These are phyloP conservation scores for Danio choprae DNA, from an alignment of 2,797 vertebrate species.

Conservation along the genomic window DNA sequence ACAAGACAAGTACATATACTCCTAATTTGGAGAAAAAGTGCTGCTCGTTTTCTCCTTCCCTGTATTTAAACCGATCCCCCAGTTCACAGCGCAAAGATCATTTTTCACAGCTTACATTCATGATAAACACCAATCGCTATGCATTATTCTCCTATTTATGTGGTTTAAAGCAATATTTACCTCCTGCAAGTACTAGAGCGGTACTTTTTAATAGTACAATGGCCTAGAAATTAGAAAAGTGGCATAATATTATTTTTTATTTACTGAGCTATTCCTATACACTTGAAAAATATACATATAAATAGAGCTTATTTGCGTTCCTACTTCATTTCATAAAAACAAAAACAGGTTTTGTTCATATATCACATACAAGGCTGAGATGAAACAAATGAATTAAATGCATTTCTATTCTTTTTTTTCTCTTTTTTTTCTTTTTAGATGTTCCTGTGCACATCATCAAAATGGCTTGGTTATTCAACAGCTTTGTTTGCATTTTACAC, in stretches of 20 bases:
- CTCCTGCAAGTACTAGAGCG: constrained; percentile 39
- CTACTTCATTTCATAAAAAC: constrained; percentile 78
- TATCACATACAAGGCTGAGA: constrained; percentile 60
- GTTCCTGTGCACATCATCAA: neutral
- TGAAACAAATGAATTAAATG: constrained; percentile 4
- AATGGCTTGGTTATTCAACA: neutral
- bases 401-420: neutral
- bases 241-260: constrained; percentile 26
- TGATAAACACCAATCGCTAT: constrained; percentile 43
- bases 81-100: constrained; percentile 53
- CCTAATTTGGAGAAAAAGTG: constrained; percentile 62
- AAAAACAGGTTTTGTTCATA: constrained; percentile 66
- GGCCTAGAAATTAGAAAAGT: constrained; percentile 46
- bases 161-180: constrained; percentile 22
- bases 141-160: constrained; percentile 32
- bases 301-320: constrained; percentile 80
- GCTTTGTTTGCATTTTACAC: no score
- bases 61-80: constrained; percentile 51
- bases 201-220: constrained; percentile 42
- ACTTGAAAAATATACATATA: constrained; percentile 66
- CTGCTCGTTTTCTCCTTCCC: constrained; percentile 67
- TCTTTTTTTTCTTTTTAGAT: neutral
- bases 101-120: constrained; percentile 66
- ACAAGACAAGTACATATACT: constrained; percentile 44
- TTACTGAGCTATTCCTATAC: constrained; percentile 29